Base-by-base conservation (phyloP, 1,140 invertebrate species). In the Bradysia coprophila region DNA sequence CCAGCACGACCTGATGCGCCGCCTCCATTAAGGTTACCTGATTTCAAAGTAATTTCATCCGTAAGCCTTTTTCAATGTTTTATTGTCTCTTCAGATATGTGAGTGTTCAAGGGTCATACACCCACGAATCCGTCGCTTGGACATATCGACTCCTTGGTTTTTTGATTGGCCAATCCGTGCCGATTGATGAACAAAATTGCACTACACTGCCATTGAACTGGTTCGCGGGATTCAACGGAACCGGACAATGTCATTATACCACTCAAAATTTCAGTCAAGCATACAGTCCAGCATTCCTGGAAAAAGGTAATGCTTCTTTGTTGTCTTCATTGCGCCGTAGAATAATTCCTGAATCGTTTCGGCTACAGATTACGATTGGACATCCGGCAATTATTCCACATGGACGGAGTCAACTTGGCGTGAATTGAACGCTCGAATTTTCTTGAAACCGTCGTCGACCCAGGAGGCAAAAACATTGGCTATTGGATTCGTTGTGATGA, bases 351-450 rank as follows among this genome's bases (percentile, higher is more conserved):
- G n/a, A n/a, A n/a, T n/a, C n/a, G n/a, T n/a, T 16, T 38, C 43
- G 43, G 24, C 41, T 40, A 21, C 52, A 88, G 84, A 72, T 51
- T 89, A 91, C 54, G 69, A 91, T 52, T 81, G 82, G 73, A 64
- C 65, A 19, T 87, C 81, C 0, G 75, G 76, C 2, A 33, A 72
- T 44, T 94, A 80, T 60, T 87, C 89, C 1, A 81, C 86, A 8
- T 95, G 90, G 90, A 84, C 88, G 18, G 90, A 95, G 68, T 91
- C 86, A 2, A 71, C 81, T 10, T 94, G 89, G 89, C 57, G 69
- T 24, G 59, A 67, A 16, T 68, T 86, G 43, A 75, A 69, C 43
- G 72, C 85, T 20, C 68, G 83, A 43, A 75, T 93, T 60, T 93
- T 92, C 56, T 61, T 94, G 5, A 71, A 79, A 50, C 82, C 89